Base-by-base conservation (phyloP, 2,888 invertebrate genomes). In the Scaptomyza reducta region DNA sequence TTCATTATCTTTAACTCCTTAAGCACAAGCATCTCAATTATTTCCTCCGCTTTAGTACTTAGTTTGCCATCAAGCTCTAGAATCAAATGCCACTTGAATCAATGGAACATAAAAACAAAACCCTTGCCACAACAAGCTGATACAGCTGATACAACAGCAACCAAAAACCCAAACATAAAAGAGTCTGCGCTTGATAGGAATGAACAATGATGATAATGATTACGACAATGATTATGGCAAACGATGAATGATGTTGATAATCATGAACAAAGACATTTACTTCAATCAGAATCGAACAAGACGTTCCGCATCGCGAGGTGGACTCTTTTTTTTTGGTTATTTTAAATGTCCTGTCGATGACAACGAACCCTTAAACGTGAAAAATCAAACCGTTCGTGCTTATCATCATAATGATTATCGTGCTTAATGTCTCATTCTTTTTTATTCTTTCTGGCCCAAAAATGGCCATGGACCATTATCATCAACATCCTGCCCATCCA, bases 381-480 rank as follows among this genome's bases (percentile, higher is more conserved):
- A 50, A 74, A 83, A 80, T 83, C 84, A 86, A 83, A 83, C 74
- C 66, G 84, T 80, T 83, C 82, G 84, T 86, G 82, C 80, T 85
- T 85, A 83, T 79, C 85, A 71, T 82, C 75, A 72, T 82, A 82
- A 87, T 84, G 89, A 88, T 88, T 80, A 88, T 87, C 2, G 3
- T 38, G 74, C 78, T 62, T 72, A 85, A 86, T 84, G 79, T 68
- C 67, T 65, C 54, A 16, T 16, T 40, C 40, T 16, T 16, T 16
- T 25, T 31, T 13, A 1, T 31, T 35, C 13, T n/a, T n/a, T 35
- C 14, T 35, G 14, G 0, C 38, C 14, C 16, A 14, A 38, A 71
- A 72, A 72, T 72, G 69, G 62, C 56, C 66, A 50, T 51, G 71
- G 55, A 71, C 63, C 63, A 71, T 63, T 62, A 62, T 41, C 55